These are phyloP conservation scores for Zootoca vivipara DNA, from an alignment of 2,113 vertebrate genomes.

Conservation along the genomic window DNA sequence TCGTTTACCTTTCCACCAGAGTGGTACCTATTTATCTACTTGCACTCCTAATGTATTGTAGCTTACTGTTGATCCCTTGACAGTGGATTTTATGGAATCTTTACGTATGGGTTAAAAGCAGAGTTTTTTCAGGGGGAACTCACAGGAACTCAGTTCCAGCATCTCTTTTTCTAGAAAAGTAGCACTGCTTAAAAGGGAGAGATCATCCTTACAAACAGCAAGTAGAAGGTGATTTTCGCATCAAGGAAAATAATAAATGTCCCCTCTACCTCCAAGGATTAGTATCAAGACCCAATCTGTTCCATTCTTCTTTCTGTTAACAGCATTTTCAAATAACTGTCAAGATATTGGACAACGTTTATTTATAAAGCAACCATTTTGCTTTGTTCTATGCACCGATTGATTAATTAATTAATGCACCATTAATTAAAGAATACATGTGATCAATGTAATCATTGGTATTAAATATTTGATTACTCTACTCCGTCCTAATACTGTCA, in stretches of 20 bases:
- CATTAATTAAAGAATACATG: not conserved
- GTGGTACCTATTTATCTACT: too few relatives aligned
- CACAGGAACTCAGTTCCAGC: too few relatives aligned
- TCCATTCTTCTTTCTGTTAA: not conserved
- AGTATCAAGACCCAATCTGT: not conserved
- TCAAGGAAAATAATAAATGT: not conserved
- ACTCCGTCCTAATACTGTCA: not conserved
- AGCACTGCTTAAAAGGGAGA: too few relatives aligned
- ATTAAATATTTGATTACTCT: not conserved
- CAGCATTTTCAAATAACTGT: too few relatives aligned
- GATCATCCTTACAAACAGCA: not conserved
- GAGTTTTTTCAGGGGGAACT: too few relatives aligned
- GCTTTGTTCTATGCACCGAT: not conserved
- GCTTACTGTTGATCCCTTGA: not conserved
- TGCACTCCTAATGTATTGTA: not conserved
- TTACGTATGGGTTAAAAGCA: not conserved
- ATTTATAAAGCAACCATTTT: not conserved
- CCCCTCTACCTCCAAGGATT: not conserved
- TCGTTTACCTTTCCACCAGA: too few relatives aligned
- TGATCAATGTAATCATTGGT: not conserved
- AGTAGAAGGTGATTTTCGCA: not conserved
- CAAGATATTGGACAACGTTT: not conserved
- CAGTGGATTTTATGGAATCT: not conserved
- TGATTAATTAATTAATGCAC: not conserved
- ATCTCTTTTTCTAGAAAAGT: too few relatives aligned